phyloP scores from a whole-genome alignment of 2,888 invertebrate genomes.

The Aphelenchoides bicaudatus region DNA sequence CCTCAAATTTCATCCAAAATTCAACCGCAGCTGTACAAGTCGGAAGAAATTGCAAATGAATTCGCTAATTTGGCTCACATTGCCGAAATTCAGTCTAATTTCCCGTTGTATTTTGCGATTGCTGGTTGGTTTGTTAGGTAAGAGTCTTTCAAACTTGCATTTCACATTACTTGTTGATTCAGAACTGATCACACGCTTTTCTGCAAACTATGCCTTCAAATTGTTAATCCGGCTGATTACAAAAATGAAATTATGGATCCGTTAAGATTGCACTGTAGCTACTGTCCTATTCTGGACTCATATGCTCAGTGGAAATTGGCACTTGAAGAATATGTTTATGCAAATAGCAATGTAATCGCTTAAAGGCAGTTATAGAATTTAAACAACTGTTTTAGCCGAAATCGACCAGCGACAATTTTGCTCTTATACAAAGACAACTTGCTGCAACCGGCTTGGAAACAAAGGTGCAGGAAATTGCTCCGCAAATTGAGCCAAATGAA shows the following conservation, averaged over 20 bases:
- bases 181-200: no score
- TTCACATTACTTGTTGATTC: neutral
- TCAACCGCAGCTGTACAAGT: neutral
- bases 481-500: neutral
- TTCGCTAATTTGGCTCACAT: neutral
- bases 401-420: neutral
- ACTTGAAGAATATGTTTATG: neutral
- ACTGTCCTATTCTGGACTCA: neutral
- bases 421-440: slow-evolving; percentile 4
- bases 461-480: neutral
- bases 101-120: slow-evolving; percentile 7
- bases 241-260: neutral
- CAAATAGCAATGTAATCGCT: slow-evolving; percentile 10
- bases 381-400: neutral
- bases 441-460: slow-evolving; percentile 2
- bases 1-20: neutral
- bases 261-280: neutral
- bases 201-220: no score
- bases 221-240: no score
- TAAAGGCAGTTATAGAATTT: neutral
- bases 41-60: neutral
- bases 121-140: slow-evolving; percentile 6
- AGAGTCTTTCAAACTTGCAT: neutral
- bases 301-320: slow-evolving; percentile 10
- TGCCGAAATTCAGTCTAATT: neutral